These are phyloP conservation scores for Lomographa bimaculata DNA, from an alignment of 2,888 invertebrate genomes.

Conservation along the genomic window DNA sequence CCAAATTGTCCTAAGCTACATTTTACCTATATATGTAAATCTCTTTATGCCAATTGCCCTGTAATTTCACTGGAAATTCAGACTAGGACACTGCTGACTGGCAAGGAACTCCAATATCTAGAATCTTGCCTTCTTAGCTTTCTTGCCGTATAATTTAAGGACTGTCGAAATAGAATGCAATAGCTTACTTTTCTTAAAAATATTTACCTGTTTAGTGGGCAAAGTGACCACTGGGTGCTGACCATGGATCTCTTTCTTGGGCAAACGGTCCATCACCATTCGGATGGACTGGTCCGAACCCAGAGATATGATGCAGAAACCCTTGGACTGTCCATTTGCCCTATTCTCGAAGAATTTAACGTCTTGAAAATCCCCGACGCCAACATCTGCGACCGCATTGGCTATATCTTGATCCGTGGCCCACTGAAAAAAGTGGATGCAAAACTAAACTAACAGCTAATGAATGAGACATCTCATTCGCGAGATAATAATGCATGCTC, in stretches of 20 bases:
- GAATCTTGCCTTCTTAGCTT: too few species aligned
- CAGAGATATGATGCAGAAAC: conserved; percentile 97
- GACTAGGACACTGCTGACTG: too few species aligned
- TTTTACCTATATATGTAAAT: too few species aligned
- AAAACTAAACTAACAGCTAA: conserved; percentile 57
- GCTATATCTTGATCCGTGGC: conserved; percentile 98
- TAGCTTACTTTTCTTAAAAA: too few species aligned
- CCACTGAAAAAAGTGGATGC: conserved; percentile 89
- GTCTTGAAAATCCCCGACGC: conserved; percentile 97
- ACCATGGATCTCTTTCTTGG: conserved; percentile 98
- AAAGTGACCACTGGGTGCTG: conserved; percentile 97
- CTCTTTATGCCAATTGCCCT: too few species aligned
- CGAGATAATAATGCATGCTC: conserved; percentile 25
- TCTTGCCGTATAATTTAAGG: too few species aligned
- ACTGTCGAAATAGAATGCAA: too few species aligned
- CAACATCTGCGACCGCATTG: conserved; percentile 93
- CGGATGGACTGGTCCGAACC: conserved; percentile 96
- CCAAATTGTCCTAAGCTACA: too few species aligned
- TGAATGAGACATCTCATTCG: conserved; percentile 30
- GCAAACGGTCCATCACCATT: conserved; percentile 95
- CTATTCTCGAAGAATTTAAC: conserved; percentile 99
- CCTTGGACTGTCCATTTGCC: conserved; percentile 99
- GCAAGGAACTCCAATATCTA: too few species aligned
- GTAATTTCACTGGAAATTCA: too few species aligned
- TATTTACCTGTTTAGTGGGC: conserved; percentile 93